phyloP scores from a whole-genome alignment of 2,113 vertebrate species.

The Psammodynastes pulverulentus region DNA sequence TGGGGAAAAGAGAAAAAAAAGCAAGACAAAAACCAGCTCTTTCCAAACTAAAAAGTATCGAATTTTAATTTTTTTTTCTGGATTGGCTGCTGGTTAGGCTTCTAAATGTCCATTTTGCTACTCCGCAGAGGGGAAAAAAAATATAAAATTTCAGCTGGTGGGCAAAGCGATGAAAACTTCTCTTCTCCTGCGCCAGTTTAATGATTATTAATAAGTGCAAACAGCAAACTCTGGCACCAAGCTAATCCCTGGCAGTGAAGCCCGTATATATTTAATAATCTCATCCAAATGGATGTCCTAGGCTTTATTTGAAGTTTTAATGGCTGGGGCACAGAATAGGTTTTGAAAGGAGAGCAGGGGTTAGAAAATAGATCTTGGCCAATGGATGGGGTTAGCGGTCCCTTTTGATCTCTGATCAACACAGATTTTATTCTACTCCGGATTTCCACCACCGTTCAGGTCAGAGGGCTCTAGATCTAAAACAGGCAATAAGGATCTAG shows the following conservation, averaged over 20 bases:
- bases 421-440: not conserved
- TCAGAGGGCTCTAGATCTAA: not conserved
- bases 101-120: slow-evolving; percentile 44
- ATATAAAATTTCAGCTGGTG: slow-evolving; percentile 57
- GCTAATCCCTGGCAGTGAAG: slow-evolving; percentile 51
- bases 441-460: not conserved
- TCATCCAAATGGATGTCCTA: slow-evolving; percentile 57
- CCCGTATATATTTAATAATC: slow-evolving; percentile 63
- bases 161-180: slow-evolving; percentile 15
- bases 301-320: slow-evolving; percentile 62
- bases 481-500: not conserved
- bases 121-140: slow-evolving; percentile 61
- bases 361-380: slow-evolving; percentile 8
- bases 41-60: slow-evolving; percentile 63
- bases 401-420: slow-evolving; percentile 15
- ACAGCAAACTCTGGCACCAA: slow-evolving; percentile 45
- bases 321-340: slow-evolving; percentile 29
- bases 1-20: slow-evolving; percentile 35
- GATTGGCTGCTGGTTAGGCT: slow-evolving; percentile 41
- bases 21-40: slow-evolving; percentile 33
- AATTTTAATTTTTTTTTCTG: not conserved
- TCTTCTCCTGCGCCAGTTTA: slow-evolving; percentile 57
- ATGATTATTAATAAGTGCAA: slow-evolving; percentile 61
- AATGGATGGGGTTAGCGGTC: not conserved
- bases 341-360: not conserved